phyloP scores from a whole-genome alignment of 2,888 invertebrate species.

The Andrena praecox region DNA sequence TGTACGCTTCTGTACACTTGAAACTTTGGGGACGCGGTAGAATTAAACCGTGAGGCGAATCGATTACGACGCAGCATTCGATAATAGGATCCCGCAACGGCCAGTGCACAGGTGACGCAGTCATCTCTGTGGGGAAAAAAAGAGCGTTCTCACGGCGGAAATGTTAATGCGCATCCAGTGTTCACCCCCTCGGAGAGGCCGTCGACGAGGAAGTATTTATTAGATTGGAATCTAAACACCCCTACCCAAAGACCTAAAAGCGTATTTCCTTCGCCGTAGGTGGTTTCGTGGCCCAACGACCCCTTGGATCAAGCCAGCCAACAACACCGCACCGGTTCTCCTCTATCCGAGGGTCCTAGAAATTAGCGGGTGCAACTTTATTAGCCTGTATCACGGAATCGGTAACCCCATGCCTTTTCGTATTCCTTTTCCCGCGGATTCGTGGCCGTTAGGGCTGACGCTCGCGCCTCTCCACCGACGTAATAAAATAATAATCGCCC shows the following conservation, averaged over 20 bases:
- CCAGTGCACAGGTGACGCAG: slow-evolving; percentile 34
- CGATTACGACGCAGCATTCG: slow-evolving; percentile 24
- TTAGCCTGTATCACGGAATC: slow-evolving; percentile 78
- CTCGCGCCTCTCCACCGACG: slow-evolving; percentile 27
- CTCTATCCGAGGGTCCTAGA: slow-evolving; percentile 70
- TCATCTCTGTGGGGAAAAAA: not conserved
- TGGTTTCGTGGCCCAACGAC: slow-evolving; percentile 71
- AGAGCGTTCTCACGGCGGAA: slow-evolving; percentile 60
- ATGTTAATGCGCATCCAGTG: slow-evolving; percentile 64
- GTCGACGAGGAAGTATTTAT: slow-evolving; percentile 79
- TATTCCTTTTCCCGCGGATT: slow-evolving; percentile 38
- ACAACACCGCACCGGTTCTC: slow-evolving; percentile 40
- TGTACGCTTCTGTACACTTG: not conserved
- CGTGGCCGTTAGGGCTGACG: slow-evolving; percentile 33
- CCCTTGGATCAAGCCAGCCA: slow-evolving; percentile 64
- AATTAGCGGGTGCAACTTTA: slow-evolving; percentile 81
- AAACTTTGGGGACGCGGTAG: slow-evolving; percentile 20
- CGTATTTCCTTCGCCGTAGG: slow-evolving; percentile 81
- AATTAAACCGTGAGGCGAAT: slow-evolving; percentile 31
- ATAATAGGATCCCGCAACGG: slow-evolving; percentile 16
- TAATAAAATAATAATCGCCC: slow-evolving; percentile 71
- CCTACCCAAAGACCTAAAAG: slow-evolving; percentile 75
- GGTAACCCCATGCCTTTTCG: slow-evolving; percentile 32
- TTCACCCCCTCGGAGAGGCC: slow-evolving; percentile 57
- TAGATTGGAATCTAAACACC: slow-evolving; percentile 82